Conservation (phyloP, 2,888 invertebrate genomes). For the Mesorhabditis spiculigera region DNA sequence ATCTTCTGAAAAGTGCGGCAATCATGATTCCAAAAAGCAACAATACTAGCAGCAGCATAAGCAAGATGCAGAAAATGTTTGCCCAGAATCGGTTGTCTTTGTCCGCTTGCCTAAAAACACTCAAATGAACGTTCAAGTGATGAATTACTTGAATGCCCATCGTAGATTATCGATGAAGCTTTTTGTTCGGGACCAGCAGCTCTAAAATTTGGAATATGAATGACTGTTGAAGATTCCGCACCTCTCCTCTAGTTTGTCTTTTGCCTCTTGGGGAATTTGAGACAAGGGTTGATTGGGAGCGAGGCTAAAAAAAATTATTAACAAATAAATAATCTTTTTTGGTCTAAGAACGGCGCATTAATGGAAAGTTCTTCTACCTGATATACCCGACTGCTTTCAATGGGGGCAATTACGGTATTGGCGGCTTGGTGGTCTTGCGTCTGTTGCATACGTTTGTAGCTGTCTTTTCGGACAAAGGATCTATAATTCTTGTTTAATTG, state of each 20-base stretch:
- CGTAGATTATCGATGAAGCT: constrained; percentile 20
- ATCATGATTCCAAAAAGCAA: constrained; percentile 48
- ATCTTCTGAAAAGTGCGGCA: constrained; percentile 44
- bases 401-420: constrained; percentile 6
- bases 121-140: too few species aligned
- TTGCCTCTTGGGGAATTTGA: constrained; percentile 19
- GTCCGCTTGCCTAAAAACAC: too few species aligned
- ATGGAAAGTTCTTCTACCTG: constrained; percentile 1
- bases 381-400: constrained; percentile 19
- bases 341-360: too few species aligned
- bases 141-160: constrained; percentile 22
- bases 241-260: constrained; percentile 11
- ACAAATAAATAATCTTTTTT: not conserved
- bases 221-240: not conserved
- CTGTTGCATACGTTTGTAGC: constrained; percentile 53
- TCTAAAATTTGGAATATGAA: constrained; percentile 4
- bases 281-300: constrained; percentile 36
- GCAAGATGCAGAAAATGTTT: constrained; percentile 40
- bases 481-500: constrained; percentile 29
- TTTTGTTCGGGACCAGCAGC: constrained; percentile 25
- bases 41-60: constrained; percentile 47
- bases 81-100: constrained; percentile 20
- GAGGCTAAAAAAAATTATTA: constrained; percentile 21
- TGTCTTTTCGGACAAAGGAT: constrained; percentile 51
- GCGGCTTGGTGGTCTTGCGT: constrained; percentile 25